Evolutionary conservation across 2,888 invertebrate species (phyloP).

Genomic region (Aquatica leii): DNA sequence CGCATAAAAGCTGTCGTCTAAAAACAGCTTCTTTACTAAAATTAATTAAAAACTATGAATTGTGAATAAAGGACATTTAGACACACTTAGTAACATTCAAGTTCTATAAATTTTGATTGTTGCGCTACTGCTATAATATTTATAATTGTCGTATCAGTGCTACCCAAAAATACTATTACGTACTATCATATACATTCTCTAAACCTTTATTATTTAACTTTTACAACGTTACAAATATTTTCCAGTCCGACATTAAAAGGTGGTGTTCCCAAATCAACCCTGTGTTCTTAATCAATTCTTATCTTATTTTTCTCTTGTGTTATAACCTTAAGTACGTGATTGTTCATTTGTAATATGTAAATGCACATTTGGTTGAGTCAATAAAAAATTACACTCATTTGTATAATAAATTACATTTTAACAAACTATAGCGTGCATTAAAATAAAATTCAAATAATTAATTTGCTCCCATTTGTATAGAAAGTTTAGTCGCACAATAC

Average conservation of each 20-base stretch:
- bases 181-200: too few relatives aligned
- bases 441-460: too few relatives aligned
- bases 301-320: background rate
- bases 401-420: too few relatives aligned
- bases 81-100: conserved; percentile 29
- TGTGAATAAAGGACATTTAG: conserved; percentile 25
- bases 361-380: too few relatives aligned
- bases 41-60: conserved; percentile 30
- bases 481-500: too few relatives aligned
- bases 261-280: conserved; percentile 49
- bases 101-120: conserved; percentile 27
- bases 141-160: conserved; percentile 14
- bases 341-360: too few relatives aligned
- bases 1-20: conserved; percentile 40
- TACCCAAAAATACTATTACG: conserved; percentile 14
- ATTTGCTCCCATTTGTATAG: too few relatives aligned
- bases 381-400: too few relatives aligned
- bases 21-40: conserved; percentile 41
- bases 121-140: conserved; percentile 22
- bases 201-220: background rate
- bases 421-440: too few relatives aligned
- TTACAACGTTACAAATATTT: conserved; percentile 8
- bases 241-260: conserved; percentile 20
- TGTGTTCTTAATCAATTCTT: conserved; percentile 32
- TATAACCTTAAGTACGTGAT: too few relatives aligned